Conservation (phyloP, 2,888 invertebrate genomes). For the Eucera pruinosa region DNA sequence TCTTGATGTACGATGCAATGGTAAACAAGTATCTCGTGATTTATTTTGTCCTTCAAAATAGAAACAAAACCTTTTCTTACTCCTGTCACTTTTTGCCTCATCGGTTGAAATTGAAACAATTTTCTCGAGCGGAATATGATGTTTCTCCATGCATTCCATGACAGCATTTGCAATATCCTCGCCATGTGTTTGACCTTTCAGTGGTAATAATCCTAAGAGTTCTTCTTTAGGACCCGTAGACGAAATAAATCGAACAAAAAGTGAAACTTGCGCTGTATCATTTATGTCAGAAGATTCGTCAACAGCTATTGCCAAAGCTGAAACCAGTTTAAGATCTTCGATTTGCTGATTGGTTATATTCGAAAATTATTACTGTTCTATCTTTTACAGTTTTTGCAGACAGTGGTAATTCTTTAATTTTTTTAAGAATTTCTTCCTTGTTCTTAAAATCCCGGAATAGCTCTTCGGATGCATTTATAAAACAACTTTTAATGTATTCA, state of each 20-base stretch:
- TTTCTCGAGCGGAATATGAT: conserved; percentile 66
- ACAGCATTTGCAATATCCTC: conserved; percentile 74
- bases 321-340: conserved; percentile 66
- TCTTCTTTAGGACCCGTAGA: conserved; percentile 8
- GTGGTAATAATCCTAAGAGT: conserved; percentile 61
- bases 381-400: conserved; percentile 63
- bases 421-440: conserved; percentile 32
- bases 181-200: conserved; percentile 58
- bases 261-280: conserved; percentile 69
- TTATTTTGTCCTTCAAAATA: conserved; percentile 69
- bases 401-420: conserved; percentile 43
- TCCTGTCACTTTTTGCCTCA: conserved; percentile 67
- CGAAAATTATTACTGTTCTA: conserved; percentile 63
- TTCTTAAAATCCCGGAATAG: conserved; percentile 35
- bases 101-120: conserved; percentile 68
- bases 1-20: conserved; percentile 76
- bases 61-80: conserved; percentile 62
- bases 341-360: conserved; percentile 62
- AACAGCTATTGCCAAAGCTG: conserved; percentile 62
- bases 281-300: conserved; percentile 69
- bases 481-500: conserved; percentile 33
- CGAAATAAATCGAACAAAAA: conserved; percentile 65
- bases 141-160: conserved; percentile 40
- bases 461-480: conserved; percentile 38
- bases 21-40: conserved; percentile 63